phyloP scores from a whole-genome alignment of 2,888 invertebrate species.

The Volucella zonaria region DNA sequence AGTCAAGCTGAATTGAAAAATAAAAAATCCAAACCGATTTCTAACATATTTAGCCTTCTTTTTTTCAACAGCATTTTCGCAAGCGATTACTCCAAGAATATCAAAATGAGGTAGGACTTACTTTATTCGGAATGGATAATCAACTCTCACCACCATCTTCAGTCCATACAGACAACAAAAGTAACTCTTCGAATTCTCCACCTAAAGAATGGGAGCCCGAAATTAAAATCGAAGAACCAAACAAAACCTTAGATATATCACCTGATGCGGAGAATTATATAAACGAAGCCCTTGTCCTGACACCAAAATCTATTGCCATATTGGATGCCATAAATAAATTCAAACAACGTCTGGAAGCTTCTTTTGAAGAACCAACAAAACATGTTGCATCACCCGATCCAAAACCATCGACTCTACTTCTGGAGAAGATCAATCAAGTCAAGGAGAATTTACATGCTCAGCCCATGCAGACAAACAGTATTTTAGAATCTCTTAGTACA shows the following conservation, averaged over 20 bases:
- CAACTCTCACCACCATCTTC: slow-evolving; percentile 20
- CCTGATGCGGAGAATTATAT: background rate
- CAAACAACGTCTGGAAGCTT: slow-evolving; percentile 13
- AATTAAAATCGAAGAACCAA: too few species aligned
- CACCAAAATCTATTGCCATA: background rate
- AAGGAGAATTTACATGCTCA: background rate
- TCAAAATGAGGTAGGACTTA: background rate
- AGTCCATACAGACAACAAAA: too few species aligned
- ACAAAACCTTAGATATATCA: too few species aligned
- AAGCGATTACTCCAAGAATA: slow-evolving; percentile 37
- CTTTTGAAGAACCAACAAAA: background rate
- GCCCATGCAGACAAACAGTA: background rate
- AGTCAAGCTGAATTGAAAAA: background rate
- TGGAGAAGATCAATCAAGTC: slow-evolving; percentile 30
- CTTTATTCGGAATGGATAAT: background rate
- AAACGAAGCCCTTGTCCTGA: background rate
- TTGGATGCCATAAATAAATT: slow-evolving; percentile 8
- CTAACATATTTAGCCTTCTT: background rate
- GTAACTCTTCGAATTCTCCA: too few species aligned
- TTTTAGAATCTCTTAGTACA: background rate
- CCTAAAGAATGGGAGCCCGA: too few species aligned
- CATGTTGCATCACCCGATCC: background rate
- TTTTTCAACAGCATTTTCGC: slow-evolving; percentile 42
- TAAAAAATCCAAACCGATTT: background rate
- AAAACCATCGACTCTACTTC: slow-evolving; percentile 11